Conservation (phyloP, 1,140 invertebrate genomes). For the Caenorhabditis inopinata region DNA sequence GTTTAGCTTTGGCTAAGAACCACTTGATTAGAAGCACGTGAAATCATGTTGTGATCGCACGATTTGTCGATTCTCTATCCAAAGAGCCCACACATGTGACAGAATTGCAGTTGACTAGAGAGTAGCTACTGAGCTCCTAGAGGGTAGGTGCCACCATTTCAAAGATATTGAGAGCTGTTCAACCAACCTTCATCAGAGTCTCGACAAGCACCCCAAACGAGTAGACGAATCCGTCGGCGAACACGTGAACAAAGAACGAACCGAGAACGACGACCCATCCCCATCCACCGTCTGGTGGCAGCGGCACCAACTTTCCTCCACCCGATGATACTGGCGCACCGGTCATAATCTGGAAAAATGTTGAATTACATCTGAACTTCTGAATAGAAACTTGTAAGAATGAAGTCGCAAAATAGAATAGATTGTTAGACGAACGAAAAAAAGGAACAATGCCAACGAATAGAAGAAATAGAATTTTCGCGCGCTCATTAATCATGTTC, state of each 20-base stretch:
- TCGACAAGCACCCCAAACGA: slow-evolving; percentile 68
- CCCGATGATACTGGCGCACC: neutral
- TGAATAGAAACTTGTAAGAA: neutral
- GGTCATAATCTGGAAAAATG: neutral
- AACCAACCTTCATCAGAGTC: slow-evolving; percentile 72
- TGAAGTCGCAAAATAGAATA: neutral
- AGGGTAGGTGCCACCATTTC: neutral
- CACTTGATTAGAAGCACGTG: neutral
- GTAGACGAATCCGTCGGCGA: slow-evolving; percentile 81
- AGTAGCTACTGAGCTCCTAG: neutral
- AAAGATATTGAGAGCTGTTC: neutral
- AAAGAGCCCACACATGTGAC: slow-evolving; percentile 30
- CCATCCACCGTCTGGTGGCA: slow-evolving; percentile 69
- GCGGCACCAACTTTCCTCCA: slow-evolving; percentile 46
- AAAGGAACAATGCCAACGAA: neutral
- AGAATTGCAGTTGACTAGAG: neutral
- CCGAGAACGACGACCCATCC: slow-evolving; percentile 77
- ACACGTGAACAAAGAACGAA: slow-evolving; percentile 95
- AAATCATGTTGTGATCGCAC: neutral
- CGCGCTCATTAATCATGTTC: slow-evolving; percentile 29
- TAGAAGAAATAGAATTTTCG: neutral
- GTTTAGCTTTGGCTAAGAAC: neutral
- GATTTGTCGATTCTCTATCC: neutral
- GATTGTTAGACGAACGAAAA: neutral
- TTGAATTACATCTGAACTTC: neutral